Base-by-base conservation (phyloP, 2,113 vertebrate species). In the Pachycephala philippinensis region DNA sequence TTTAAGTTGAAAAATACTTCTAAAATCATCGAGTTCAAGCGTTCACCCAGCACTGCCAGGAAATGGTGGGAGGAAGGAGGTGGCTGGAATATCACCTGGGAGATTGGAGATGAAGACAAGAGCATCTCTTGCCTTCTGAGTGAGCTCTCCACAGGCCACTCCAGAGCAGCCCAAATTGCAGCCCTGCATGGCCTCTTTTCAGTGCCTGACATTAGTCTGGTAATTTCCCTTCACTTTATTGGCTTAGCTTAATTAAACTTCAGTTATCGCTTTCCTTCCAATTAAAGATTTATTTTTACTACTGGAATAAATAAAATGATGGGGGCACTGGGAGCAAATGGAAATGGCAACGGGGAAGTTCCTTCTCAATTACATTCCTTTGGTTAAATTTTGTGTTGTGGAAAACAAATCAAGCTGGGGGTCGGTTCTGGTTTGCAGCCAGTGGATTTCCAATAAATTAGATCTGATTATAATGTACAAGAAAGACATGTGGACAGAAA, bases 231-330 rank as follows among this genome's bases (percentile, higher is more conserved):
- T 56, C 85, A 56, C 80, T 91, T 89, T 94, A 93, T 84, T 95
- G 94, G 91, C 89, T 94, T 24, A 71, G 88, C 86, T 94, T 94
- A 94, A 95, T 93, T 95, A 96, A 96, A 96, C 88, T 90, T 95
- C 87, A 90, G 92, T 91, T 92, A 95, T 90, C 83, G 28, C 92
- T 95, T 96, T 93, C 93, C 60, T 93, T 88, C 64, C 90, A 93
- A 89, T 88, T 93, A 89, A 90, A 95, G 92, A 92, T 90, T 90
- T 96, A 92, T 91, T 95, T 94, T 94, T 94, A 96, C 92, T 80
- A 68, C 83, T 92, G 82, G 76, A 89, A 95, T 92, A 94, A 95
- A 94, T 92, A 96, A 95, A 93, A 54, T 70, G 47, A 92, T 86
- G 69, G 52, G 86, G 86, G 68, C 80, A 81, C 64, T 56, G 89